Conservation (phyloP, 2,888 invertebrate species). For the Cactoblastis cactorum region DNA sequence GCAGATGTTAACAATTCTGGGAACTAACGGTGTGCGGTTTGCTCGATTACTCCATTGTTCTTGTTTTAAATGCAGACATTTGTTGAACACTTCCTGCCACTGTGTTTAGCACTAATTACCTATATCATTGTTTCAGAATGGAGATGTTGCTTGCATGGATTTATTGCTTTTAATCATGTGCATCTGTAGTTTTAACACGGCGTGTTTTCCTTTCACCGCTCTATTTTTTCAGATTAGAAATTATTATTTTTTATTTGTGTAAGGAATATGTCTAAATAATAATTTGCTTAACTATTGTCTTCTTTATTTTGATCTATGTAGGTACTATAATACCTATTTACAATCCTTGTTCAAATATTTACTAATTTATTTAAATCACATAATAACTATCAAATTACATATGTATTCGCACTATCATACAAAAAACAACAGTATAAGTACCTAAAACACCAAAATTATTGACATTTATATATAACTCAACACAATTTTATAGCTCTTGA, state of each 20-base stretch:
- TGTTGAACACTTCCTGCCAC: conserved; percentile 63
- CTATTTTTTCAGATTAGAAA: background rate
- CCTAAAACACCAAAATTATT: conserved; percentile 2
- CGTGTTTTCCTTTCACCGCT: background rate
- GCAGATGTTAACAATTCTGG: conserved; percentile 57
- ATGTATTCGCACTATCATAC: conserved; percentile 19
- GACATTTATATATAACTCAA: conserved; percentile 1
- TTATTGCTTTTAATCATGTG: background rate
- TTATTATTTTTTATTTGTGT: background rate
- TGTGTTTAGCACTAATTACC: conserved; percentile 59
- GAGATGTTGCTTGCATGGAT: conserved; percentile 24
- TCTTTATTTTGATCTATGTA: no score
- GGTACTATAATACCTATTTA: no score
- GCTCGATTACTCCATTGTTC: conserved; percentile 57
- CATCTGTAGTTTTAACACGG: background rate
- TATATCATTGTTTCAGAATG: conserved; percentile 37
- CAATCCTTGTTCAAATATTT: background rate
- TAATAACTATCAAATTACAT: conserved; percentile 16
- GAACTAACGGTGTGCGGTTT: conserved; percentile 60
- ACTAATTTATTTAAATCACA: conserved; percentile 17
- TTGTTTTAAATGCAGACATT: conserved; percentile 46
- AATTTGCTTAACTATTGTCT: no score
- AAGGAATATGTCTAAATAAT: background rate
- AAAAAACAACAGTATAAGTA: conserved; percentile 6
- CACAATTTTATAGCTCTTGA: conserved; percentile 5